These are phyloP conservation scores for Cephus nigrinus DNA, from an alignment of 2,888 invertebrate genomes.

Conservation along the genomic window DNA sequence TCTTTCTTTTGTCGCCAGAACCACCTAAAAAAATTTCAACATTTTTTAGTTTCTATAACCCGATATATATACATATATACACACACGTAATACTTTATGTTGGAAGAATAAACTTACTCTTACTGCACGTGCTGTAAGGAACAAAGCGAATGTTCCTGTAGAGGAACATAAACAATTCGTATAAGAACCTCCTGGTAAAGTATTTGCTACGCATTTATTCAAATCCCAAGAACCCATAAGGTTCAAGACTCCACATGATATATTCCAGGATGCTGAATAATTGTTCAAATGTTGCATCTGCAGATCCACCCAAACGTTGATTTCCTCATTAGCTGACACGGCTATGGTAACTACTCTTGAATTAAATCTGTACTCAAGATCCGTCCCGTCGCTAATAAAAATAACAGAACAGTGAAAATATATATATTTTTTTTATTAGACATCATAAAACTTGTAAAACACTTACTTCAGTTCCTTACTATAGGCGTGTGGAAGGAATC, in stretches of 20 bases:
- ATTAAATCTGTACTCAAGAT: conserved; percentile 75
- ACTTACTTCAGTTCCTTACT: conserved; percentile 75
- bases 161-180: conserved; percentile 74
- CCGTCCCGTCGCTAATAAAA: conserved; percentile 72
- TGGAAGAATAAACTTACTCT: conserved; percentile 40
- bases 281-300: conserved; percentile 68
- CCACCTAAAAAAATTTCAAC: conserved; percentile 39
- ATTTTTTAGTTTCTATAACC: background rate
- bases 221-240: conserved; percentile 73
- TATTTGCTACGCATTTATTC: conserved; percentile 69
- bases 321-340: conserved; percentile 43
- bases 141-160: conserved; percentile 74
- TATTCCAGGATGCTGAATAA: conserved; percentile 65
- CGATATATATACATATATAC: background rate
- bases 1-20: conserved; percentile 50
- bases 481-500: conserved; percentile 73
- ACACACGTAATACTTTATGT: background rate
- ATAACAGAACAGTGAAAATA: background rate
- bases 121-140: conserved; percentile 69
- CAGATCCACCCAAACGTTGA: conserved; percentile 66
- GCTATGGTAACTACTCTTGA: conserved; percentile 70
- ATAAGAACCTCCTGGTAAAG: conserved; percentile 57
- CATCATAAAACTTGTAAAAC: conserved; percentile 22
- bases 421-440: conserved; percentile 25
- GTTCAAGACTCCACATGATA: conserved; percentile 67